phyloP scores from a whole-genome alignment of 1,140 invertebrate genomes.

The Lamellibrachia luymesi region DNA sequence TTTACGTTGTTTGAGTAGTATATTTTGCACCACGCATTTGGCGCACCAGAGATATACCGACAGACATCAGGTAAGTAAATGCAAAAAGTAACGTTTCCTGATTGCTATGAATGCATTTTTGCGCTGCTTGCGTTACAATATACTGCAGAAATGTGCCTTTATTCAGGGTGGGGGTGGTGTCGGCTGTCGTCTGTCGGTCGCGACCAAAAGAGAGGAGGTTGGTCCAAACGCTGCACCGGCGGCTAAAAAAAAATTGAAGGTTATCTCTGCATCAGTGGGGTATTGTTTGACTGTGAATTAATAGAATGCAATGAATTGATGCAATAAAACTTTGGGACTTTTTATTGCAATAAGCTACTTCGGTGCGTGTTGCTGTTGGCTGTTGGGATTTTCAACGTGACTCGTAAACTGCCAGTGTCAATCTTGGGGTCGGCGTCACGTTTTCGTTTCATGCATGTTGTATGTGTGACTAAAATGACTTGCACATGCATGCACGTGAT shows the following conservation, averaged over 20 bases:
- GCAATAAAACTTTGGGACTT: background rate
- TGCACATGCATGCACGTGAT: background rate
- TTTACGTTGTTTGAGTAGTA: constrained; percentile 1
- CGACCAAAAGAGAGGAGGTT: background rate
- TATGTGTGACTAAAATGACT: background rate
- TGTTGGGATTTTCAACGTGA: background rate
- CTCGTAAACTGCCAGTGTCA: background rate
- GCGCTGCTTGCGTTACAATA: background rate
- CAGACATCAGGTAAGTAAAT: background rate
- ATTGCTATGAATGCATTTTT: background rate
- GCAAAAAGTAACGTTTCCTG: background rate
- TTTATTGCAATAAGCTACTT: background rate
- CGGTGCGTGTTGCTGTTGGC: background rate
- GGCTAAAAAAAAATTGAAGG: background rate
- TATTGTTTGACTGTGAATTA: background rate
- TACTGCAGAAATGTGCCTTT: background rate
- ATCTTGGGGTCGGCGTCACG: background rate
- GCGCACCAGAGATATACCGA: background rate
- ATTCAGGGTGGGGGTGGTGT: constrained; percentile 2
- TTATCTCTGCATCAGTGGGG: background rate
- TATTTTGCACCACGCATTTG: background rate
- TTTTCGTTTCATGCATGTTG: background rate
- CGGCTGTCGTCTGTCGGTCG: background rate
- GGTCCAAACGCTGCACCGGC: background rate
- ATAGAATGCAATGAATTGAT: background rate